phyloP scores from a whole-genome alignment of 1,140 invertebrate species.

The Diachasma alloeum region DNA sequence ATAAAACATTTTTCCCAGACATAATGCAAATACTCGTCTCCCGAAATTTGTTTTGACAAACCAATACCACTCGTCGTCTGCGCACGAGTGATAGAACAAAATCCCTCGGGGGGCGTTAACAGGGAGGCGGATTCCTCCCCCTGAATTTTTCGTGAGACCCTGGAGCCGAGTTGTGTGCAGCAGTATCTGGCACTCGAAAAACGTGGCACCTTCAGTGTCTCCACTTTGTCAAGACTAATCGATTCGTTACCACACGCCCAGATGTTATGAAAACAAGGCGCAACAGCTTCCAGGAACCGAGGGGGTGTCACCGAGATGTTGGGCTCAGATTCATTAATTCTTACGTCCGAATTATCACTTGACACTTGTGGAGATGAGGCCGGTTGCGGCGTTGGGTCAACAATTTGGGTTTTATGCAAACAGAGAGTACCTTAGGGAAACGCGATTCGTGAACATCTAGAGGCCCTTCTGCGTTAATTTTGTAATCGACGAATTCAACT shows the following conservation, averaged over 20 bases:
- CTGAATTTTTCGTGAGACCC: constrained; percentile 42
- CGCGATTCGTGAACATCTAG: too few relatives aligned
- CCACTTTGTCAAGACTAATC: constrained; percentile 13
- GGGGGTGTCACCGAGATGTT: background rate
- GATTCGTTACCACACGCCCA: constrained; percentile 2
- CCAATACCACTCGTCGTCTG: constrained; percentile 34
- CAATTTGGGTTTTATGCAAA: too few relatives aligned
- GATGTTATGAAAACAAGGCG: background rate
- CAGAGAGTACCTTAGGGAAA: too few relatives aligned
- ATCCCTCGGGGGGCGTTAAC: constrained; percentile 41
- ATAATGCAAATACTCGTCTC: background rate
- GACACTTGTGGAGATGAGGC: background rate
- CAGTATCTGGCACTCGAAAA: constrained; percentile 9
- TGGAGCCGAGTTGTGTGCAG: background rate
- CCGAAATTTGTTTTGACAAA: constrained; percentile 43
- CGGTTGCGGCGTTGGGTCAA: too few relatives aligned
- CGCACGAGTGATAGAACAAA: constrained; percentile 34
- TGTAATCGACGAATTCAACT: too few relatives aligned
- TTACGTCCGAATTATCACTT: background rate
- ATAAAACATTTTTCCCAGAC: background rate
- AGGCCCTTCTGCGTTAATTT: too few relatives aligned
- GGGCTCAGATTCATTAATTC: background rate
- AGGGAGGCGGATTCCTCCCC: constrained; percentile 43
- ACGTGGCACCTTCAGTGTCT: background rate
- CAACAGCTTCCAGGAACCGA: background rate